Percentiles rank a stretch among this genome's conserved stretches.
Evolutionary conservation across 2,113 vertebrate genomes (phyloP).

Genomic region (Apteryx mantelli): DNA sequence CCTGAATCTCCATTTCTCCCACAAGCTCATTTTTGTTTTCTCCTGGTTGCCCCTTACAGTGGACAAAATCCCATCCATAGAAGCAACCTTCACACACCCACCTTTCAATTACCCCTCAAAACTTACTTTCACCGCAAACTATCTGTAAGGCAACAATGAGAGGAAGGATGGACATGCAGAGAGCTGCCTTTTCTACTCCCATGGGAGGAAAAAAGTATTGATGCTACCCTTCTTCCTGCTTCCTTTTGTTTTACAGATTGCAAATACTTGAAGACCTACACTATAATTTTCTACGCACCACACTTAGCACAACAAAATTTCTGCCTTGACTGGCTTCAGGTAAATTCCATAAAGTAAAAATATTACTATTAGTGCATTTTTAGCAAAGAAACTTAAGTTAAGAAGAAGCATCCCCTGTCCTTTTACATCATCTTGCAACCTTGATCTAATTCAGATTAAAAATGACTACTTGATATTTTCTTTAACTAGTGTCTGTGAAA

Average conservation of each 20-base stretch:
- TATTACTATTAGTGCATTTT: neutral
- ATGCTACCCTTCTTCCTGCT: neutral
- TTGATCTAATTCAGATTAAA: neutral
- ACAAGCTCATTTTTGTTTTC: neutral
- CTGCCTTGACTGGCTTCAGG: neutral
- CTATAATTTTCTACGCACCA: neutral
- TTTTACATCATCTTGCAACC: neutral
- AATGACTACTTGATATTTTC: neutral
- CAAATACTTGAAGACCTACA: accelerated
- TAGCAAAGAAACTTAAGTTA: neutral
- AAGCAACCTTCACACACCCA: neutral
- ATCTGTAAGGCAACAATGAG: neutral
- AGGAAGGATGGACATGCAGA: neutral
- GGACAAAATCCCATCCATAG: neutral
- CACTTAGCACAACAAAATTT: neutral
- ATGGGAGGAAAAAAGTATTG: neutral
- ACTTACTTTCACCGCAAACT: neutral
- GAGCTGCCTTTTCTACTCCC: neutral
- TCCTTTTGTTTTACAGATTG: neutral
- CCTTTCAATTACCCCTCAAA: neutral
- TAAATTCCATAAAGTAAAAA: neutral
- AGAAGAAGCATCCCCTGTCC: neutral
- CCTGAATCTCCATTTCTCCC: neutral
- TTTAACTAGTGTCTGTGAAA: neutral
- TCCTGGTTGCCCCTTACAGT: neutral